Base-by-base conservation (phyloP, 2,797 vertebrate genomes). In the Periophthalmus magnuspinnatus region DNA sequence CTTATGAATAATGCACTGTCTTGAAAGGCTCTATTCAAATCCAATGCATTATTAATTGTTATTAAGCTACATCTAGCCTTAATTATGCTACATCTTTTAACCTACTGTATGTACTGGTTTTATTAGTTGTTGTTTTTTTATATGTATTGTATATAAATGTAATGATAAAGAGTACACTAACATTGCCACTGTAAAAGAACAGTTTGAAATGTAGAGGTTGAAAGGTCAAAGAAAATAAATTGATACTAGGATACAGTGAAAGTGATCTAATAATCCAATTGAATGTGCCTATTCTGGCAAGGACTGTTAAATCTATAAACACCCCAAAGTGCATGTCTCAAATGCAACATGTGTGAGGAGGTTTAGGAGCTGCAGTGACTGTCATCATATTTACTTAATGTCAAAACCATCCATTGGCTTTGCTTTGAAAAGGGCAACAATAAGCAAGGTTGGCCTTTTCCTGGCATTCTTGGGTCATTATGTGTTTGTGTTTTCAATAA, bases 401-500 rank as follows among this genome's bases (percentile, higher is more conserved):
- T 82, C 81, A 74, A 72, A 78, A 81, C 28, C 34, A 76, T 83
- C 24, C 0, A 19, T 56, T 2, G 56, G 65, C 68, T 82, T 82
- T 86, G 68, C 67, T 66, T 66, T 76, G 73, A 86, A 82, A 86
- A 85, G 71, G 70, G 79, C 74, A 68, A 78, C 84, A 75, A 80
- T 84, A 79, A 84, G 71, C 75, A 74, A 54, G 66, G 68, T 65
- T 85, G 87, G 70, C 77, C 83, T 87, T 65, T 87, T 86, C 65
- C 84, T 70, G 67, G 65, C 80, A 72, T 52, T 65, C 78, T 81
- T 65, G 69, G 81, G 78, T 75, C 81, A 83, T 79, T 82, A 89
- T 89, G 73, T 67, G 84, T 85, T 87, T 86, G 87, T 81, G 79
- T 72, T 86, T 84, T 83, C 76, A 75, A 72, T 87, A 88, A 91